These are phyloP conservation scores for Dynastes maya DNA, from an alignment of 2,888 invertebrate genomes.

Conservation along the genomic window DNA sequence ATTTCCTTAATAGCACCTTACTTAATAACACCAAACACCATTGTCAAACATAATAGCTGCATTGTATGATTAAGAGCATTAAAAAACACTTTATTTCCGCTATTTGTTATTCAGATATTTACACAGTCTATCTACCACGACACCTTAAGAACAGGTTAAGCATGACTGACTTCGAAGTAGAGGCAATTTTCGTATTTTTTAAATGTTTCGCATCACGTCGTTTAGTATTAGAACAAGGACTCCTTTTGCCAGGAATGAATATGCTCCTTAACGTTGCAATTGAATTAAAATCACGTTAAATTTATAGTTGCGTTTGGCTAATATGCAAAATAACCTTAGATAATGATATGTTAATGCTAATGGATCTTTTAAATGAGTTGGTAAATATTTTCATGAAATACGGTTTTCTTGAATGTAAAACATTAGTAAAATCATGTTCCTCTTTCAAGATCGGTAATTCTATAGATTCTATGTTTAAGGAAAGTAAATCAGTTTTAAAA, in stretches of 20 bases:
- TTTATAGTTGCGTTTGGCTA: too few relatives aligned
- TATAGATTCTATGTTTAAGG: neutral
- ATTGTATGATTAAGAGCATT: too few relatives aligned
- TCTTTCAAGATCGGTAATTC: neutral
- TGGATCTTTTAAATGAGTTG: too few relatives aligned
- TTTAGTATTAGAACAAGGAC: neutral
- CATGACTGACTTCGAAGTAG: slow-evolving; percentile 5
- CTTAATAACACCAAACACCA: too few relatives aligned
- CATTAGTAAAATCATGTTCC: too few relatives aligned
- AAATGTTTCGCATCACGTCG: neutral
- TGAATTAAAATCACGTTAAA: too few relatives aligned
- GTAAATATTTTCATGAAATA: neutral
- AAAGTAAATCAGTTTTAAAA: neutral
- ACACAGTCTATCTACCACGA: neutral
- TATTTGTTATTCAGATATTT: neutral
- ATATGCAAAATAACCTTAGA: too few relatives aligned
- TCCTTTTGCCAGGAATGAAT: too few relatives aligned
- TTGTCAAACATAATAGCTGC: neutral
- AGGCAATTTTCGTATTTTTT: slow-evolving; percentile 5
- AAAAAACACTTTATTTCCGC: neutral
- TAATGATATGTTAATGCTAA: too few relatives aligned
- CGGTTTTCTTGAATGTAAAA: too few relatives aligned
- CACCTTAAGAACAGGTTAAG: slow-evolving; percentile 1
- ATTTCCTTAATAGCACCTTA: too few relatives aligned
- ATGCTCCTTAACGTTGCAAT: too few relatives aligned